Evolutionary conservation across 2,797 vertebrate genomes (phyloP), one percentile per base, ranked within the genome.

Genomic region (Rhinophrynus dorsalis): DNA sequence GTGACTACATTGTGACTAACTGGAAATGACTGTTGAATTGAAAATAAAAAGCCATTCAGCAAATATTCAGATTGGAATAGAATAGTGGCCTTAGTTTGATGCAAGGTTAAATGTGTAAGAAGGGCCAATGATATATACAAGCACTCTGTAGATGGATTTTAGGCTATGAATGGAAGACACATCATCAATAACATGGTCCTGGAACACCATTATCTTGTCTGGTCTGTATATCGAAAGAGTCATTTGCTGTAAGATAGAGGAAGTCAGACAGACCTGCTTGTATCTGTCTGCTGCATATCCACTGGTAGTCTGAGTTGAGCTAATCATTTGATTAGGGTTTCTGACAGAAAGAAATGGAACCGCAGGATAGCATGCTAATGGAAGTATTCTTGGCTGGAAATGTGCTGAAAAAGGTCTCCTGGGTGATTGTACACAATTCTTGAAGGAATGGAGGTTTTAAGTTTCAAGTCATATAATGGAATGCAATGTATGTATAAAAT

Each of bases 251-350:
- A 68, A 26, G 8, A 55, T 3, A 11, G 42, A 78, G 44, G 80
- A 77, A 81, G 79, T 75, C 57, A 23, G 75, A 78, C 63, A 76
- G 27, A 70, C 67, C 77, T 40, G 73, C 77, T 83, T 75, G 75
- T 79, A 85, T 83, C 42, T 35, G 23, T 35, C 51, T 38, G 26
- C 38, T 37, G 67, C 61, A 75, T 79, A 85, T 79, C 67, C 83
- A 64, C 54, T 17, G 51, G 69, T 75, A 80, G 72, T 79, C 75
- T 77, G 74, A 63, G 6, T 12, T 8, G 2, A 20, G 50, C 23
- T 48, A 48, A 50, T 57, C 44, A 63, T 24, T 38, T 18, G 81
- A 54, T 48, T 73, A 73, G 55, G 72, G 45, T 51, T 74, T 66
- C 69, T 76, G 33, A 66, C 51, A 37, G 44, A 66, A 76, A 78